These are phyloP conservation scores for Microdon myrmicae DNA, from an alignment of 2,888 invertebrate genomes.

Conservation along the genomic window DNA sequence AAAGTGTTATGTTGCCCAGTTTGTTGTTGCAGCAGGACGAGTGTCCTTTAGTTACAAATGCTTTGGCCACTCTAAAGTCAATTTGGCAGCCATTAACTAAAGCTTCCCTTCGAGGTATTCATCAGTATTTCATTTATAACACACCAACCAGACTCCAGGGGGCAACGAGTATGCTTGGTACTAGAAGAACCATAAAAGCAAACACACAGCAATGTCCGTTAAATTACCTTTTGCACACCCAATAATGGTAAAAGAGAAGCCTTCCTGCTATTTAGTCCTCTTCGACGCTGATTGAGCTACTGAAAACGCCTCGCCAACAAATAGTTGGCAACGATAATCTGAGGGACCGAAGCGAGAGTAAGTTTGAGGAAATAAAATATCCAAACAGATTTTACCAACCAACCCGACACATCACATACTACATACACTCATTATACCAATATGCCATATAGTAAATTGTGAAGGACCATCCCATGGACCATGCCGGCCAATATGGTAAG, in stretches of 20 bases:
- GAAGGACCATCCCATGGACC: constrained; percentile 17
- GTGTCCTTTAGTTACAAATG: too few species aligned
- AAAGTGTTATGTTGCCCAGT: too few species aligned
- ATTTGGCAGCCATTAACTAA: constrained; percentile 12
- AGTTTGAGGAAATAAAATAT: constrained; percentile 9
- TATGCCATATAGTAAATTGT: constrained; percentile 36
- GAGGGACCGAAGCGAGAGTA: too few species aligned
- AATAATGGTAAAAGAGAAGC: constrained; percentile 39
- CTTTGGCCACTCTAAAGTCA: neutral
- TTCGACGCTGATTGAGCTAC: constrained; percentile 52
- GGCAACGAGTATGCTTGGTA: too few species aligned
- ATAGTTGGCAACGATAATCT: constrained; percentile 3
- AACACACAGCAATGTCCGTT: constrained; percentile 26
- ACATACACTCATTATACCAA: constrained; percentile 46
- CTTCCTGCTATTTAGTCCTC: constrained; percentile 52
- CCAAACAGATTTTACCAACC: constrained; percentile 19
- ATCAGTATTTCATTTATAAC: constrained; percentile 31
- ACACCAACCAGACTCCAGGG: too few species aligned
- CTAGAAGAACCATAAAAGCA: neutral
- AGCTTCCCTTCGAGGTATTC: constrained; percentile 37
- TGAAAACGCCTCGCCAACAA: constrained; percentile 46
- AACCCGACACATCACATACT: too few species aligned
- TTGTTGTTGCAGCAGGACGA: too few species aligned
- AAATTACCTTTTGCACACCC: constrained; percentile 43
- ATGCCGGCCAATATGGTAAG: too few species aligned